These are phyloP conservation scores for Phaethornis superciliosus DNA, from an alignment of 2,113 vertebrate species.

Conservation along the genomic window DNA sequence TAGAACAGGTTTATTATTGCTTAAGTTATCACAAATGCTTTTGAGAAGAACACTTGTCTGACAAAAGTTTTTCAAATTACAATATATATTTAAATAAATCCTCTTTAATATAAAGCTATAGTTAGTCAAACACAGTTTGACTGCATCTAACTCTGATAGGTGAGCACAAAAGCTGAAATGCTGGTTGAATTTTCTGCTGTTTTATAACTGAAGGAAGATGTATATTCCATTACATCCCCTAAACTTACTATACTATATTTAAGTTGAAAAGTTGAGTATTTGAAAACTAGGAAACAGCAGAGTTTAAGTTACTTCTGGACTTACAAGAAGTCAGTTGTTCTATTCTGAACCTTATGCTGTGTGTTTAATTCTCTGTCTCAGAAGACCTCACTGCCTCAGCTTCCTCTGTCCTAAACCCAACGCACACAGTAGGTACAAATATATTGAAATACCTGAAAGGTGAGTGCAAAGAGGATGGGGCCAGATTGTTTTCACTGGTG, in stretches of 20 bases:
- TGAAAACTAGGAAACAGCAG: neutral
- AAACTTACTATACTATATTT: neutral
- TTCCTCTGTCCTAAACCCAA: neutral
- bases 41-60: neutral
- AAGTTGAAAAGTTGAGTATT: neutral
- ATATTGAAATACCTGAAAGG: neutral
- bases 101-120: neutral
- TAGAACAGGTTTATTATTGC: neutral
- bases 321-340: neutral
- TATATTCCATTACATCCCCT: neutral
- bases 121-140: neutral
- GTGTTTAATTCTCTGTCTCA: neutral
- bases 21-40: neutral
- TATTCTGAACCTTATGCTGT: neutral
- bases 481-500: neutral
- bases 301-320: neutral
- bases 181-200: neutral
- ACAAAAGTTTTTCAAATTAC: neutral
- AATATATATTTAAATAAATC: neutral
- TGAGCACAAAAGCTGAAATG: neutral
- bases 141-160: neutral
- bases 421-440: neutral
- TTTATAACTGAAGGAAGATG: neutral
- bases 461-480: neutral
- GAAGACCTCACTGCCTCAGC: neutral